These are phyloP conservation scores for Drosophila anomelani DNA, from an alignment of 2,888 invertebrate species.

Conservation along the genomic window DNA sequence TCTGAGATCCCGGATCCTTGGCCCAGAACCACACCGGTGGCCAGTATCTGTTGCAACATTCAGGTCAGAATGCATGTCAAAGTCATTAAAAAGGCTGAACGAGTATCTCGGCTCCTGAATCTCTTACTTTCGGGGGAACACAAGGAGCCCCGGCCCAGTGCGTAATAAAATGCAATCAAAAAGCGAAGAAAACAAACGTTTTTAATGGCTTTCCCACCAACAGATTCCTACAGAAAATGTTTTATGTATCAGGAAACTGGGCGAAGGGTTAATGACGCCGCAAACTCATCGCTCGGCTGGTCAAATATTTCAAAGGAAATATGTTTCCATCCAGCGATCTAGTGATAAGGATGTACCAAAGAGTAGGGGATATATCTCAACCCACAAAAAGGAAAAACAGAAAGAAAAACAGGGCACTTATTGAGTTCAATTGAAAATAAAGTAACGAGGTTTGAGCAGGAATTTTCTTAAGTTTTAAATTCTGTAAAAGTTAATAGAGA, in stretches of 20 bases:
- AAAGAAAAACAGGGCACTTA: background rate
- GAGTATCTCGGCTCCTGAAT: constrained; percentile 58
- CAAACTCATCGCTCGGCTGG: constrained; percentile 9
- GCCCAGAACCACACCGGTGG: constrained; percentile 26
- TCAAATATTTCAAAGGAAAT: constrained; percentile 69
- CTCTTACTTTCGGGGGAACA: constrained; percentile 31
- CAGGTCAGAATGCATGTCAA: constrained; percentile 69
- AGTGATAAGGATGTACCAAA: constrained; percentile 32
- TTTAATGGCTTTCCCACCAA: constrained; percentile 71
- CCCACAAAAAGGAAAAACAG: constrained; percentile 1
- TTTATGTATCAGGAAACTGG: constrained; percentile 59
- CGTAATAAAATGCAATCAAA: constrained; percentile 62
- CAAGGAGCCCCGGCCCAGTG: constrained; percentile 42
- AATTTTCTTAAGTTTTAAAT: no score
- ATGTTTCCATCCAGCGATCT: constrained; percentile 46
- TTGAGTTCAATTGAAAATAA: constrained; percentile 52
- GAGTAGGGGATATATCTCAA: constrained; percentile 6
- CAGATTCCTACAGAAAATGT: constrained; percentile 43
- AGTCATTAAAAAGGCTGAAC: constrained; percentile 64
- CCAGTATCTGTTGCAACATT: constrained; percentile 31
- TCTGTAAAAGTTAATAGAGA: background rate
- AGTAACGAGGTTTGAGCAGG: background rate
- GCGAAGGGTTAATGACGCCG: constrained; percentile 67
- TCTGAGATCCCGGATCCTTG: constrained; percentile 16
- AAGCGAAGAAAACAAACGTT: constrained; percentile 45